Evolutionary conservation across 2,797 vertebrate genomes (phyloP).

Genomic region (Fundulus diaphanus): DNA sequence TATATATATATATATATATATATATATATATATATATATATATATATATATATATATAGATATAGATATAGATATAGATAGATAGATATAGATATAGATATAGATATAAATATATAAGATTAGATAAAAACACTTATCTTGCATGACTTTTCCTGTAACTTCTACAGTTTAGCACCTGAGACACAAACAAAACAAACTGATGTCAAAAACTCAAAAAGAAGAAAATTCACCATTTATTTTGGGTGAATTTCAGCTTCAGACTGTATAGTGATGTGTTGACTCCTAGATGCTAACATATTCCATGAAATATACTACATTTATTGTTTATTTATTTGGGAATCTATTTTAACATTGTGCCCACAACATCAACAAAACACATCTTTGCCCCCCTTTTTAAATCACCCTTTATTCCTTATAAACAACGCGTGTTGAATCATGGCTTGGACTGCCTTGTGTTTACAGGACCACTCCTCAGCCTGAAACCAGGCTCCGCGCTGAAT

Average conservation of each 20-base stretch:
- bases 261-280: neutral
- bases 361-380: too few species aligned
- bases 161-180: neutral
- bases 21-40: too few species aligned
- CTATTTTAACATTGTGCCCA: neutral
- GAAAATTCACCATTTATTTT: neutral
- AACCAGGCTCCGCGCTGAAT: neutral
- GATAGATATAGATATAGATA: too few species aligned
- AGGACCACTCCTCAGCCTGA: neutral
- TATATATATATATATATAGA: too few species aligned
- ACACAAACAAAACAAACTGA: neutral
- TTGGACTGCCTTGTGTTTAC: slow-evolving; percentile 13
- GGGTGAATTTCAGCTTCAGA: neutral
- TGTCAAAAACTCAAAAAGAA: neutral
- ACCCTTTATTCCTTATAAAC: neutral
- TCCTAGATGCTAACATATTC: neutral
- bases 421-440: neutral
- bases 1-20: too few species aligned
- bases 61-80: too few species aligned
- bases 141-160: neutral
- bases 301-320: neutral
- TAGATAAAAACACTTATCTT: neutral
- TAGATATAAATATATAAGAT: too few species aligned
- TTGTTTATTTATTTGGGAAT: neutral
- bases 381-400: neutral